A percentile compares a stretch with the other conserved stretches of the same genome.
Conservation (phyloP, 2,797 vertebrate species). For the Darevskia nairensis region DNA sequence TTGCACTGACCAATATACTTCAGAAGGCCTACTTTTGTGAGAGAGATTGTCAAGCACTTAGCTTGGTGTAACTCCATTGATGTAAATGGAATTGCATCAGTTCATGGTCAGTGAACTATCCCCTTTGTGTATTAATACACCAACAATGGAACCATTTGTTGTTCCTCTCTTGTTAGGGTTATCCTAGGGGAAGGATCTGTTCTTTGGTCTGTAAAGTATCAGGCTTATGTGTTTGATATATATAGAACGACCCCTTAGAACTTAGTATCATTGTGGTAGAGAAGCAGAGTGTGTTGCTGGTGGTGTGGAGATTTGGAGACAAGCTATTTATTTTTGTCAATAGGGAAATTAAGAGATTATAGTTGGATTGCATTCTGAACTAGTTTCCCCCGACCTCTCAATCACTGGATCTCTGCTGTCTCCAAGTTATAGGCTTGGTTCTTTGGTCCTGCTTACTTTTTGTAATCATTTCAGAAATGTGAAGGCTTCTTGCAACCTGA, state of each 20-base stretch:
- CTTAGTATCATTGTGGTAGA: background rate
- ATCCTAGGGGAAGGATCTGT: background rate
- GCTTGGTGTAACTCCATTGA: background rate
- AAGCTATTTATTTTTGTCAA: too few relatives aligned
- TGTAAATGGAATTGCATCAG: background rate
- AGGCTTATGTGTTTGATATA: background rate
- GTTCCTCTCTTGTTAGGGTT: background rate
- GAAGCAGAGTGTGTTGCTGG: too few relatives aligned
- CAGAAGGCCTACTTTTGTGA: background rate
- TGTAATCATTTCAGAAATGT: constrained; percentile 82
- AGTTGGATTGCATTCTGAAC: constrained; percentile 1
- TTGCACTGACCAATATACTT: background rate
- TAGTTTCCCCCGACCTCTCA: background rate
- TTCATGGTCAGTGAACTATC: background rate
- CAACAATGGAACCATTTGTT: background rate
- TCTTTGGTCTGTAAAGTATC: background rate
- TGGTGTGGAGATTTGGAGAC: too few relatives aligned
- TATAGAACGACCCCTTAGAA: background rate
- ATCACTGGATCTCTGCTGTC: too few relatives aligned
- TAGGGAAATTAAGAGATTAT: too few relatives aligned
- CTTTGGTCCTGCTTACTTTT: background rate
- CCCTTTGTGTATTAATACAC: background rate
- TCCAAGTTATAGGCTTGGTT: background rate
- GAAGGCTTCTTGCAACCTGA: constrained; percentile 87
- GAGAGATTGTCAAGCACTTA: background rate